These are phyloP conservation scores for Pteronotus mesoamericanus DNA, from an alignment of 2,797 vertebrate genomes.

Conservation along the genomic window DNA sequence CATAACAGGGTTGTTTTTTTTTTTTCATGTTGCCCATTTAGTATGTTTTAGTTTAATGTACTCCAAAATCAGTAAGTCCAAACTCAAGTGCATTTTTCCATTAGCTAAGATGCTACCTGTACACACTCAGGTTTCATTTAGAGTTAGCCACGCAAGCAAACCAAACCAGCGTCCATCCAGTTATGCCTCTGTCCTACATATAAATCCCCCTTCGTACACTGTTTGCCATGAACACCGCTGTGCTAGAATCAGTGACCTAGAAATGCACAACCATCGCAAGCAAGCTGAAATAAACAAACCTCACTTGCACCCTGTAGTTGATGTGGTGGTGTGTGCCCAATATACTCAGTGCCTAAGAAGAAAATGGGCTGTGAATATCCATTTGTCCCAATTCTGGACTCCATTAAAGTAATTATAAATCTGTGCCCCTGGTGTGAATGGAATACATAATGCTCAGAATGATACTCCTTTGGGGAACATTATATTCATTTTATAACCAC, in stretches of 20 bases:
- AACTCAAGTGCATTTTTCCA: constrained; percentile 44
- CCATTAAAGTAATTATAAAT: constrained; percentile 51
- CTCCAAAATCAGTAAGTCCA: not conserved
- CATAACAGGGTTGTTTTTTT: not conserved
- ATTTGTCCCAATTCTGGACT: constrained; percentile 43
- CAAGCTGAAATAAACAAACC: constrained; percentile 25
- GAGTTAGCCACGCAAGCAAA: not conserved
- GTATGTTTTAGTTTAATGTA: not conserved
- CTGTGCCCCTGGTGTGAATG: constrained; percentile 43
- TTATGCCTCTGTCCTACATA: not conserved
- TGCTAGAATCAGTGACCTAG: constrained; percentile 45
- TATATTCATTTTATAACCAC: constrained; percentile 46
- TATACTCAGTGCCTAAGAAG: not conserved
- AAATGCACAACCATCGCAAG: not conserved
- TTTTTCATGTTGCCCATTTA: not conserved
- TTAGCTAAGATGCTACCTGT: not conserved
- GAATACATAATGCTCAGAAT: constrained; percentile 33
- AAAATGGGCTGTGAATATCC: constrained; percentile 35
- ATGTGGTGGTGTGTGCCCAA: not conserved
- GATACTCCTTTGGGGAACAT: constrained; percentile 10
- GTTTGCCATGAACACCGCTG: not conserved
- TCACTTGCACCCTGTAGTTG: not conserved
- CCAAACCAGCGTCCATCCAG: not conserved
- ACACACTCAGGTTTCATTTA: not conserved
- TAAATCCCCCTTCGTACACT: not conserved